Base-by-base conservation (phyloP, 2,797 vertebrate species). In the Scyliorhinus canicula region DNA sequence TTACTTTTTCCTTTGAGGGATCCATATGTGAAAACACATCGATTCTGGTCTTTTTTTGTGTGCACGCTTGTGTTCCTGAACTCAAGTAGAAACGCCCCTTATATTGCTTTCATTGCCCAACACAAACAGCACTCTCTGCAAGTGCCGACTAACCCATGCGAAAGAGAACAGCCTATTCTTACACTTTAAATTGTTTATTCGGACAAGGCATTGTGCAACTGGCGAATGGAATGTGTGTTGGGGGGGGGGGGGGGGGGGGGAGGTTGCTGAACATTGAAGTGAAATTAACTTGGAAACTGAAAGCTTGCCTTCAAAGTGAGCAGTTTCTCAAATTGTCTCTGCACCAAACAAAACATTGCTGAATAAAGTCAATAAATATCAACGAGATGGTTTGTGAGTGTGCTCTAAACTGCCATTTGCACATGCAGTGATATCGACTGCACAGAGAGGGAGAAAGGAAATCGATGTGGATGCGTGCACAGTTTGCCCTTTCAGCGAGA, bases 61-160 rank as follows among this genome's bases (percentile, higher is more conserved):
- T 91, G 60, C 21, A 52, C 28, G 55, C 52, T 35, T 57, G 85
- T 88, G 52, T 88, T 57, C 85, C 63, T 50, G 88, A 65, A 44
- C 24, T 91, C 88, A 65, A 91, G 88, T 91, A 91, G 60, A n/a
- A 91, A 91, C 88, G 88, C 88, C 88, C 88, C 88, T 65, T 91
- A 57, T 65, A 44, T 65, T 28, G 88, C n/a, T 91, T 91, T 65
- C 88, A 91, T 65, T 65, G 88, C 40, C n/a, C 57, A 65, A 91
- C 88, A 65, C 88, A 91, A 91, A 91, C 40, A 91, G 60, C 88
- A 24, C 65, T 7, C n/a, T 44, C 88, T 91, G n/a, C 88, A 65
- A 91, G n/a, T 91, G 35, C 88, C 57, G 60, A 91, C 60, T 91
- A 44, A 65, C n/a, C 88, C 60, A 91, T 65, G 88, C 88, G 60